Evolutionary conservation across 2,888 invertebrate genomes (phyloP), one percentile per base, ranked within the genome.

Genomic region (Melangyna quadrimaculata): DNA sequence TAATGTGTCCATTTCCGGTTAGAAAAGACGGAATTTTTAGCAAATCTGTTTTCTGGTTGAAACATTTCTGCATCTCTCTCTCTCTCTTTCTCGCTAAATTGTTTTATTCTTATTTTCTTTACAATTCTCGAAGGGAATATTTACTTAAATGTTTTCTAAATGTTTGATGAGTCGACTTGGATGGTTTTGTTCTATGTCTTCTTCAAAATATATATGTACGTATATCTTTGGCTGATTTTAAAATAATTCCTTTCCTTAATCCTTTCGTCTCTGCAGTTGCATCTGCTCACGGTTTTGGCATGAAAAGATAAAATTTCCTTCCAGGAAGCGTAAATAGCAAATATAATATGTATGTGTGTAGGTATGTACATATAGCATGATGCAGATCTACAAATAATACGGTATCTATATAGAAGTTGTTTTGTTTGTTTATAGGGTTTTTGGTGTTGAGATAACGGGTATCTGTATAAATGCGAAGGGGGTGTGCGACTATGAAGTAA

Each of bases 141-240:
- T 78, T 73, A 65, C 78, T 73, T 72, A 63, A 83, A 78, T 83
- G 73, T 75, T 83, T 73, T 73, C 78, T 78, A 78, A 78, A 78
- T 78, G 82, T 82, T 82, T 82, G 82, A 82, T 73, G 82, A 82
- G 73, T 63, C 72, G 57, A 81, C 65, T 40, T 10, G 14, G n/a
- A 53, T 29, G 29, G 55, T 29, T n/a, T 53, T 53, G n/a, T 55
- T 32, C 2, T 53, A 0, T 45, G 10, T 12, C 10, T 61, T 10
- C 72, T 27, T 37, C 32, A 17, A 40, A 51, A 51, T 27, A 51
- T 4, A 17, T 9, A n/a, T 37, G n/a, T n/a, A n/a, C n/a, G n/a
- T n/a, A 6, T 63, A 12, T 37, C 19, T 24, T 59, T 32, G 5
- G 37, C 17, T 57, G 40, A 29, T 51, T 67, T 59, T 14, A 8